Percentiles rank a stretch among this genome's conserved stretches.
Evolutionary conservation across 2,113 vertebrate species (phyloP).

Genomic region (Tragelaphus strepsiceros): DNA sequence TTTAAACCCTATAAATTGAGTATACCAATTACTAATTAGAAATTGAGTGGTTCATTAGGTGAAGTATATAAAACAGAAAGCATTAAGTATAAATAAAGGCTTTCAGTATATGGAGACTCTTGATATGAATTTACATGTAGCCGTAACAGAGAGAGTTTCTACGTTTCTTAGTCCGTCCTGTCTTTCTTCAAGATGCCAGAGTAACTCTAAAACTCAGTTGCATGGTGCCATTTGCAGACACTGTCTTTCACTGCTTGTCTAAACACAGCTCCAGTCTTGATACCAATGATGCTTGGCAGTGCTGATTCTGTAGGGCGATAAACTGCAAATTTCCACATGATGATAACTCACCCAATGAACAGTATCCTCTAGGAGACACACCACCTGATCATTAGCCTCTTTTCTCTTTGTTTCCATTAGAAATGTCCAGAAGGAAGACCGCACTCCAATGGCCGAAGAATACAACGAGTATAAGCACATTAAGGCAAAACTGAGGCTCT

Average conservation of each 20-base stretch:
- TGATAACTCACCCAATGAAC: background rate
- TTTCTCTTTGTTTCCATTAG: slow-evolving; percentile 75
- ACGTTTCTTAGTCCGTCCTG: background rate
- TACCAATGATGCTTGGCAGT: background rate
- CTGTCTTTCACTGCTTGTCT: background rate
- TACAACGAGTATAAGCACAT: slow-evolving; percentile 97
- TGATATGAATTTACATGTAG: background rate
- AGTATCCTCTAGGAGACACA: background rate
- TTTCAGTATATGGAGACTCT: background rate
- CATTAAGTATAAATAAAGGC: background rate
- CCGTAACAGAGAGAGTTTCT: background rate
- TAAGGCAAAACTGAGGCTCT: slow-evolving; percentile 94
- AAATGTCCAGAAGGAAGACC: slow-evolving; percentile 96
- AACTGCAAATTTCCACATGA: background rate
- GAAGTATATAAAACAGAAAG: background rate
- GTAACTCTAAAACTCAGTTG: background rate
- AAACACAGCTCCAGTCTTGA: background rate
- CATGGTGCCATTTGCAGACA: background rate
- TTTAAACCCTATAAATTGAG: background rate
- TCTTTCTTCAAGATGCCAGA: background rate
- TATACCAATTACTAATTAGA: background rate
- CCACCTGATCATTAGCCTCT: background rate
- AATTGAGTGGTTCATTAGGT: background rate
- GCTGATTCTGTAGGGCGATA: background rate
- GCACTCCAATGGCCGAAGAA: slow-evolving; percentile 90